These are phyloP conservation scores for Epistrophe grossulariae DNA, from an alignment of 2,888 invertebrate species.

Conservation along the genomic window DNA sequence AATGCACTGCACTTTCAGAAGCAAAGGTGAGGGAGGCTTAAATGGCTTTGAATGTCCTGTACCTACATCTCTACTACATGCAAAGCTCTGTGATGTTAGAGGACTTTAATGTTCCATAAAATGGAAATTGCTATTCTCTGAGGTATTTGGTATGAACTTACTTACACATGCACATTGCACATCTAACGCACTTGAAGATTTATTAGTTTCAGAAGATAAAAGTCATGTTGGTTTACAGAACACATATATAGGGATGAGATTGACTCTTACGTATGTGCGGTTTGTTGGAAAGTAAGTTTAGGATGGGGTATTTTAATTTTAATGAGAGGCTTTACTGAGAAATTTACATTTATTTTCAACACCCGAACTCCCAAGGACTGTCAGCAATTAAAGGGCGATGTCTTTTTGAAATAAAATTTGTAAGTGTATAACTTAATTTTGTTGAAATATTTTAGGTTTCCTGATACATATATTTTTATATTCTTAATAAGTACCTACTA, in stretches of 20 bases:
- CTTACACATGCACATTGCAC: background rate
- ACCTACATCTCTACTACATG: constrained; percentile 10
- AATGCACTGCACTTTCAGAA: constrained; percentile 55
- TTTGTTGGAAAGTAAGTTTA: background rate
- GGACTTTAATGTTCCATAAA: constrained; percentile 66
- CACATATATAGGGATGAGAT: constrained; percentile 4
- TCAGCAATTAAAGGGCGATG: background rate
- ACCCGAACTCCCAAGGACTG: background rate
- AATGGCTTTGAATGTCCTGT: background rate
- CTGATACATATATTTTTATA: too few species aligned
- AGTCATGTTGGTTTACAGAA: constrained; percentile 5
- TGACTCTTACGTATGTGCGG: constrained; percentile 4
- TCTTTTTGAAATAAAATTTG: too few species aligned
- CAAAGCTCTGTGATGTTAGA: constrained; percentile 29
- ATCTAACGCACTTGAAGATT: constrained; percentile 47
- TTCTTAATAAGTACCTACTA: too few species aligned
- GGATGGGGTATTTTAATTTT: background rate
- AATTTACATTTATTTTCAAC: background rate
- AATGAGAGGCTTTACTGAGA: background rate
- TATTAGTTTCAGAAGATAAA: constrained; percentile 27
- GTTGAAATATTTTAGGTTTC: too few species aligned
- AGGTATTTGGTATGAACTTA: constrained; percentile 32
- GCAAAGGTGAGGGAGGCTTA: background rate
- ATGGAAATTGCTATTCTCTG: constrained; percentile 58
- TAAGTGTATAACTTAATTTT: too few species aligned